These are phyloP conservation scores for Apus apus DNA, from an alignment of 2,113 vertebrate genomes.

Conservation along the genomic window DNA sequence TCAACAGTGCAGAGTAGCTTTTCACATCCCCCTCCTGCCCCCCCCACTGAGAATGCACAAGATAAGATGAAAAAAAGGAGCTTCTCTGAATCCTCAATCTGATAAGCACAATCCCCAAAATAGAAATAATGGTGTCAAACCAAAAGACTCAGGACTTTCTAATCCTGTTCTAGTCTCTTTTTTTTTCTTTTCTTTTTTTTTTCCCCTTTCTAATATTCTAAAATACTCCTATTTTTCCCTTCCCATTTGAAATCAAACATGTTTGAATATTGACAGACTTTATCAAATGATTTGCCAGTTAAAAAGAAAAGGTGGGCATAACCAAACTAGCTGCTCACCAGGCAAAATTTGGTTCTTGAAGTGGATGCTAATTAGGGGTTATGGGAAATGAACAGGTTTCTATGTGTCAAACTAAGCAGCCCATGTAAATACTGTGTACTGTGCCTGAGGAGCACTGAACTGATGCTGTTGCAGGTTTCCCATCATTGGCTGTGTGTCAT, in stretches of 20 bases:
- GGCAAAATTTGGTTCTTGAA: neutral
- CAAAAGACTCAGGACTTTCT: neutral
- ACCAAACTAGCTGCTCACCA: neutral
- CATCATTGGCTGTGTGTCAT: slow-evolving; percentile 32
- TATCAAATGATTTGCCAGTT: neutral
- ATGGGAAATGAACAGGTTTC: neutral
- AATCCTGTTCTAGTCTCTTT: neutral
- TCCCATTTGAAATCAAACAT: neutral
- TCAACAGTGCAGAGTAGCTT: neutral
- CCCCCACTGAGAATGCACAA: neutral
- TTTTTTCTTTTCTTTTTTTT: neutral
- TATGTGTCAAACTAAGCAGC: neutral
- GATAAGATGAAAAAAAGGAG: neutral
- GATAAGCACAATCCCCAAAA: slow-evolving; percentile 8
- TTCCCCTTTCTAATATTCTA: neutral
- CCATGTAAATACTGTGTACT: neutral
- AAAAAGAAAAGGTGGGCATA: neutral
- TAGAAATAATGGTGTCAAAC: neutral
- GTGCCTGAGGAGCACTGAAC: slow-evolving; percentile 24
- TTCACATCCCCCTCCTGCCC: neutral
- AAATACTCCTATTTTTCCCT: neutral
- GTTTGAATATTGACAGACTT: neutral
- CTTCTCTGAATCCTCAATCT: neutral
- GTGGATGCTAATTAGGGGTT: neutral
- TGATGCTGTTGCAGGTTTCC: slow-evolving; percentile 18